Evolutionary conservation across 2,888 invertebrate species (phyloP), one percentile per base, ranked within the genome.

Genomic region (Ectemnius cavifrons): DNA sequence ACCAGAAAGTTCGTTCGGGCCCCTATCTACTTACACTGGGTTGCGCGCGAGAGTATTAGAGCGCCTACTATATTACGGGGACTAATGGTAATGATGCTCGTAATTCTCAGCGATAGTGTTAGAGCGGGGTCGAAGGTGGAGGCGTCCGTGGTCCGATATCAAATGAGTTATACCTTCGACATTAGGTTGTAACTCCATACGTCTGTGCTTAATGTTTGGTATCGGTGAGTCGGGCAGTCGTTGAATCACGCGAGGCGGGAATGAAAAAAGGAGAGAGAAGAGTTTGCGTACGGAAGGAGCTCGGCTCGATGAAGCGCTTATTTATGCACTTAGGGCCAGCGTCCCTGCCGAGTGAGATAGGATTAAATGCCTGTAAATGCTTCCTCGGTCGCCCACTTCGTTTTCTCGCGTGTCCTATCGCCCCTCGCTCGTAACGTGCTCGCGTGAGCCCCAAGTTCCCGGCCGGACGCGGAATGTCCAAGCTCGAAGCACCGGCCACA

Each of bases 81-180:
- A 80, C 84, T 83, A 85, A 86, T 86, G 85, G 85, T 87, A 88
- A 88, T 85, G 86, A 85, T 80, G 85, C 86, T 83, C 87, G 86
- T 88, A 88, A 89, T 85, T 88, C 85, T 84, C 80, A 73, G 79
- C 82, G 88, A 88, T 85, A 87, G 80, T 73, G 63, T 62, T 70
- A 47, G 66, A 45, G 61, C 67, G 62, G 73, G 71, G 75, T 80
- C 73, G 67, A 64, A 73, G 74, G 73, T 75, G 70, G 69, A 74
- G 65, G 72, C 60, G 69, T 81, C 23, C 76, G 71, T 63, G 68
- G 58, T 27, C 78, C 80, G 81, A 85, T 83, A 83, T 72, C 84
- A 74, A 78, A 75, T 82, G 80, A 86, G 77, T 86, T 85, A 85
- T 78, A 75, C 73, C 67, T 52, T 73, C 68, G 73, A 67, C 68